Conservation (phyloP, 1,140 invertebrate species). For the Megalonaias nervosa region DNA sequence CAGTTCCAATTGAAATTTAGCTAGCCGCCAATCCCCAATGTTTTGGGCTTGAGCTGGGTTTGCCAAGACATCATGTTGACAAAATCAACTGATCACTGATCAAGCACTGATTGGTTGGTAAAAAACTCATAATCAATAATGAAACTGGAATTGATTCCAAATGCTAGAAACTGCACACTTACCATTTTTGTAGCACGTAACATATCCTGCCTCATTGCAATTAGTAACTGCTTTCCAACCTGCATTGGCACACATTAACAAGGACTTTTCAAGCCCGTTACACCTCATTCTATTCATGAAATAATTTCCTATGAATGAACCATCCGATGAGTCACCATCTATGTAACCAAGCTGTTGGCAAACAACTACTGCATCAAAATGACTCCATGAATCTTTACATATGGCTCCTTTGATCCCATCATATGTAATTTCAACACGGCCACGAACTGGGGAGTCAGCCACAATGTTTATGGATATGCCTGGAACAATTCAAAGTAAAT, state of each 20-base stretch:
- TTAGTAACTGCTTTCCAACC: constrained; percentile 15
- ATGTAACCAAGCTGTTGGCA: constrained; percentile 66
- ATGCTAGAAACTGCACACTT: neutral
- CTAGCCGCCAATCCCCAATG: no score
- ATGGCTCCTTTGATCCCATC: constrained; percentile 80
- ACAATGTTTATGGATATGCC: constrained; percentile 25
- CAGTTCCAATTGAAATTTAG: no score
- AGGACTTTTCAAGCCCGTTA: neutral
- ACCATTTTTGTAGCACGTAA: constrained; percentile 27
- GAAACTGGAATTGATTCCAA: no score
- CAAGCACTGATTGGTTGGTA: no score
- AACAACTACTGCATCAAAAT: constrained; percentile 78
- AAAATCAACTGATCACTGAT: no score
- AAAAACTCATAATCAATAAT: no score
- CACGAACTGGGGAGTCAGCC: constrained; percentile 51
- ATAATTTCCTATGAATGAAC: constrained; percentile 3
- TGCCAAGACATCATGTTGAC: no score
- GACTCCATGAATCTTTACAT: constrained; percentile 82
- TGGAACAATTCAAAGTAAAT: neutral
- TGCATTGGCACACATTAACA: constrained; percentile 20
- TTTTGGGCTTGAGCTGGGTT: no score
- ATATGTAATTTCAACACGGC: constrained; percentile 81
- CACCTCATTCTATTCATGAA: constrained; percentile 23
- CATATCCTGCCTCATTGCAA: constrained; percentile 15
- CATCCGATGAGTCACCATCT: constrained; percentile 8